phyloP scores from a whole-genome alignment of 2,113 vertebrate species.

The Brachyistius frenatus region DNA sequence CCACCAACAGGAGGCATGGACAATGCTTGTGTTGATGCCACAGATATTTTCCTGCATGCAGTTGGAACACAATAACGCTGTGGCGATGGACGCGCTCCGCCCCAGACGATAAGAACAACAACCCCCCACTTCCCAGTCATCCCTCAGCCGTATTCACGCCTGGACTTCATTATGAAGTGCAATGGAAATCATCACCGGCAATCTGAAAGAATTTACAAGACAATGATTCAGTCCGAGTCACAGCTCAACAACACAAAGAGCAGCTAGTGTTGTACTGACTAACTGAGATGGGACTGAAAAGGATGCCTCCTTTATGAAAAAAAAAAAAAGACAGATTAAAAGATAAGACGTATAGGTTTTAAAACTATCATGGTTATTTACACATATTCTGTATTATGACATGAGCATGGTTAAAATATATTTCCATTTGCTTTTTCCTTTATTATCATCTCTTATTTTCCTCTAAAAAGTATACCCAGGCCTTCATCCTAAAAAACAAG shows the following conservation, averaged over 20 bases:
- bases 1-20: slow-evolving; percentile 25
- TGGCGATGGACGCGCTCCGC: slow-evolving; percentile 54
- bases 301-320: neutral
- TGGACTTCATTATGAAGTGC: slow-evolving; percentile 71
- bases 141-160: slow-evolving; percentile 57
- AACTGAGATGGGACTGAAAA: neutral
- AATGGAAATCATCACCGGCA: slow-evolving; percentile 65
- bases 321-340: neutral
- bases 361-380: neutral
- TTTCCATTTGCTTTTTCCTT: neutral
- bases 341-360: neutral
- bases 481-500: neutral
- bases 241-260: slow-evolving; percentile 42
- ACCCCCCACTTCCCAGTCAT: slow-evolving; percentile 34
- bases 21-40: slow-evolving; percentile 57
- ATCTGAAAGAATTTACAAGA: slow-evolving; percentile 68
- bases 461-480: neutral
- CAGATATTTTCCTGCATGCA: slow-evolving; percentile 56
- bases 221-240: slow-evolving; percentile 50
- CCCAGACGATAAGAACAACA: slow-evolving; percentile 46
- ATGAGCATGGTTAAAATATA: neutral
- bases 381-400: neutral
- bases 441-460: neutral
- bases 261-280: neutral
- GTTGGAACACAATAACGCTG: slow-evolving; percentile 53